Evolutionary conservation across 1,140 invertebrate species (phyloP).

Genomic region (Calephelis nemesis): DNA sequence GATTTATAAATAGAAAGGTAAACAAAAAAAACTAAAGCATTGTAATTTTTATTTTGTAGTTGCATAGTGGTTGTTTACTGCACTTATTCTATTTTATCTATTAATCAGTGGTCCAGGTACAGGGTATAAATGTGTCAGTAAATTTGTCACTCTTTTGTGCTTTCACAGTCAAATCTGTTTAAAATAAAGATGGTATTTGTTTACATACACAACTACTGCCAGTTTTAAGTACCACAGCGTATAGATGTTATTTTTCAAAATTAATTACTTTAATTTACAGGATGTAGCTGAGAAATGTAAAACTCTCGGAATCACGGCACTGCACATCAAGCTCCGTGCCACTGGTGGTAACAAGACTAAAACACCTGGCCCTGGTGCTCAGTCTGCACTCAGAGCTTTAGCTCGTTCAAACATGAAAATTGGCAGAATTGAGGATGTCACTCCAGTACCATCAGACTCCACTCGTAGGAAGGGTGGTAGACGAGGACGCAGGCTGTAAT

Average conservation of each 20-base stretch:
- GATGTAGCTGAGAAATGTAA: slow-evolving; percentile 99
- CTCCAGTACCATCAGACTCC: slow-evolving; percentile 98
- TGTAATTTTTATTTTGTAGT: too few relatives aligned
- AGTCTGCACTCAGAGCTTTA: slow-evolving; percentile 97
- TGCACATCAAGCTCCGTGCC: slow-evolving; percentile 98
- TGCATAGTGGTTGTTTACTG: too few relatives aligned
- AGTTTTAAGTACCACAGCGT: too few relatives aligned
- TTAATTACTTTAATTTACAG: slow-evolving; percentile 71
- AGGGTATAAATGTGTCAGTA: too few relatives aligned
- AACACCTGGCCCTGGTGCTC: slow-evolving; percentile 98
- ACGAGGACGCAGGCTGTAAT: slow-evolving; percentile 98
- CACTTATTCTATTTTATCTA: too few relatives aligned
- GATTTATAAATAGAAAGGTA: too few relatives aligned
- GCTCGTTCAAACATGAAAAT: slow-evolving; percentile 99
- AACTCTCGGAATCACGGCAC: slow-evolving; percentile 95
- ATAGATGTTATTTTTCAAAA: background rate
- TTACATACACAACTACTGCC: too few relatives aligned
- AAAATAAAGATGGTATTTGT: too few relatives aligned
- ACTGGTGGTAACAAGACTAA: slow-evolving; percentile 99
- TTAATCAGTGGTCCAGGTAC: too few relatives aligned
- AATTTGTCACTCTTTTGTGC: too few relatives aligned
- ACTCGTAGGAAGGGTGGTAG: slow-evolving; percentile 99
- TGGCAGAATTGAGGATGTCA: slow-evolving; percentile 99
- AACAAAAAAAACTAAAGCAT: too few relatives aligned
- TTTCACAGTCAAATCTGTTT: too few relatives aligned